Evolutionary conservation across 2,113 vertebrate genomes (phyloP).

Genomic region (Indri indri): DNA sequence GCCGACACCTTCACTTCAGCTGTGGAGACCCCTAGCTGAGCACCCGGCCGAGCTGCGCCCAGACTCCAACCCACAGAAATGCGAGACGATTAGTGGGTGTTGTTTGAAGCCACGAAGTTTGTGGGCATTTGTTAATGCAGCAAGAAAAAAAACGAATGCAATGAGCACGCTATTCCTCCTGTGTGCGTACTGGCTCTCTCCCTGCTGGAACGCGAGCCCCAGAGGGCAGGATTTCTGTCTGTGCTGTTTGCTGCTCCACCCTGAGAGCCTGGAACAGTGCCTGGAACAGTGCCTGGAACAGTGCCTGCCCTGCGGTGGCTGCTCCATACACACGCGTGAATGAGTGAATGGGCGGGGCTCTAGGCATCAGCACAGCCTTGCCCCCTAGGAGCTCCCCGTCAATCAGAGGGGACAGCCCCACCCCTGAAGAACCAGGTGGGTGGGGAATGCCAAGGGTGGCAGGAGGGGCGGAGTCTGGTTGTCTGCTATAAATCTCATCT

Average conservation of each 20-base stretch:
- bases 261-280: neutral
- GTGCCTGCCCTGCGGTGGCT: neutral
- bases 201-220: neutral
- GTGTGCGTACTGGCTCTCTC: neutral
- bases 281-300: no score
- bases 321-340: neutral
- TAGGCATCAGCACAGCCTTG: neutral
- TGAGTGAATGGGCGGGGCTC: no score
- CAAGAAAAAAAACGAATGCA: rapidly evolving
- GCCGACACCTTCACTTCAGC: neutral
- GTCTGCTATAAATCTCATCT: rapidly evolving
- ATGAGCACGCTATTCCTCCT: neutral
- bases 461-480: neutral
- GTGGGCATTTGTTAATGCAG: neutral
- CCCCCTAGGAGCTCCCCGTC: neutral
- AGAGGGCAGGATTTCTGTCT: neutral
- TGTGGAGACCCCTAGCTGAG: neutral
- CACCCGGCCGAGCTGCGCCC: neutral
- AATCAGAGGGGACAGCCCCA: rapidly evolving
- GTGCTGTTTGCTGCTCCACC: neutral
- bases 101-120: neutral
- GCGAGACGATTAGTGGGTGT: neutral
- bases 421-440: neutral
- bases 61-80: rapidly evolving
- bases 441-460: neutral